Evolutionary conservation across 2,888 invertebrate species (phyloP).

Genomic region (Pristionchus japonicus): DNA sequence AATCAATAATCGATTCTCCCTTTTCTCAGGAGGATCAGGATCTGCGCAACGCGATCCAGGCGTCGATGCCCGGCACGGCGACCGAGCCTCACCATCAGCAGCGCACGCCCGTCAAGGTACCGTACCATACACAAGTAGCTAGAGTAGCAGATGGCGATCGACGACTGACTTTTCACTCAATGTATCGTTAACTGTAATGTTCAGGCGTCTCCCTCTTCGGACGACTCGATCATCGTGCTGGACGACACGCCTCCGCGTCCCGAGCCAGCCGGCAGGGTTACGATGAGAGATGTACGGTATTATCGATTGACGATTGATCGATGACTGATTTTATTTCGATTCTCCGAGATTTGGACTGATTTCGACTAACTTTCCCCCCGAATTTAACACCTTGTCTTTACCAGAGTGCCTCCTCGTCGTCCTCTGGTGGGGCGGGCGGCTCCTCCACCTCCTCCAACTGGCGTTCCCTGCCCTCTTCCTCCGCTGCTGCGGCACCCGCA

Average conservation of each 20-base stretch:
- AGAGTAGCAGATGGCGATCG: background rate
- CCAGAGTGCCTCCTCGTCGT: background rate
- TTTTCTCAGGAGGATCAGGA: background rate
- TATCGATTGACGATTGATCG: background rate
- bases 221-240: conserved; percentile 44
- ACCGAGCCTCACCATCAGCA: background rate
- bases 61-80: conserved; percentile 22
- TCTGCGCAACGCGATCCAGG: conserved; percentile 33
- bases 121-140: background rate
- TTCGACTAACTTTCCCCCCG: background rate
- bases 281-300: background rate
- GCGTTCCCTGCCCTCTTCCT: background rate
- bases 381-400: background rate
- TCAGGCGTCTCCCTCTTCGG: background rate
- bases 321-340: background rate
- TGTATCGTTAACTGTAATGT: no score
- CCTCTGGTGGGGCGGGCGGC: background rate
- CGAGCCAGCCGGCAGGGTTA: background rate
- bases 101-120: conserved; percentile 18
- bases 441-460: no score
- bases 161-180: background rate
- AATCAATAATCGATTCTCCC: background rate
- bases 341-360: no score
- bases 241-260: conserved; percentile 39
- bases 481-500: background rate